Evolutionary conservation across 2,113 vertebrate genomes (phyloP).

Genomic region (Onychorhynchus coronatus): DNA sequence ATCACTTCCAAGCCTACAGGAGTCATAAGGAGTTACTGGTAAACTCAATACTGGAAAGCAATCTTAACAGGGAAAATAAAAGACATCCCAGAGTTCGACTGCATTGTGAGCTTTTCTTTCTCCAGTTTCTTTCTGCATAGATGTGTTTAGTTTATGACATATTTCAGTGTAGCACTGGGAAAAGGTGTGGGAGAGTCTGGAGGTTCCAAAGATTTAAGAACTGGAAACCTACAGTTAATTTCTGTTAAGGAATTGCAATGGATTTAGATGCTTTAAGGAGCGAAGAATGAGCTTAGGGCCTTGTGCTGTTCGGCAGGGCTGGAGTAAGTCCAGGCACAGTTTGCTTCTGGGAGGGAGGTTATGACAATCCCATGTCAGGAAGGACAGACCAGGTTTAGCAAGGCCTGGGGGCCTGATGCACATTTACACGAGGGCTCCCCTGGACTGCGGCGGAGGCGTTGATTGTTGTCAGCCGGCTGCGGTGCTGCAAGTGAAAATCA

Average conservation of each 20-base stretch:
- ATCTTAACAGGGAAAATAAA: not conserved
- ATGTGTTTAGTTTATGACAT: conserved; percentile 17
- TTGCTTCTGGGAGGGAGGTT: conserved; percentile 3
- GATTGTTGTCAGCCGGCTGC: conserved; percentile 6
- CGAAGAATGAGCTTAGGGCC: conserved; percentile 26
- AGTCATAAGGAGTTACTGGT: not conserved
- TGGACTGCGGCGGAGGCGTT: not conserved
- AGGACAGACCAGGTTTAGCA: not conserved
- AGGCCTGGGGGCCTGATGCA: not conserved
- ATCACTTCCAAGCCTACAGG: not conserved
- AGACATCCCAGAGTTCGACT: not conserved
- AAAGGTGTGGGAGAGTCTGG: conserved; percentile 2
- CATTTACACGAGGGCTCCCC: not conserved
- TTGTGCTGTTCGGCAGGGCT: not conserved
- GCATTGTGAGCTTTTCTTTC: not conserved
- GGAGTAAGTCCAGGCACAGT: conserved; percentile 6
- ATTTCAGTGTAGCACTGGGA: not conserved
- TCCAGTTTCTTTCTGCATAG: not conserved
- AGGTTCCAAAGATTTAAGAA: conserved; percentile 33
- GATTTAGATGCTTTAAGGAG: conserved; percentile 43
- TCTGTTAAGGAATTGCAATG: not conserved
- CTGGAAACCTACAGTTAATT: conserved; percentile 36
- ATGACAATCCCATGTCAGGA: not conserved
- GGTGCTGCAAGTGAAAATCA: not conserved
- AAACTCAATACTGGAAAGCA: not conserved